Base-by-base conservation (phyloP, 2,797 vertebrate species). In the Hyperoplus lanceolatus region DNA sequence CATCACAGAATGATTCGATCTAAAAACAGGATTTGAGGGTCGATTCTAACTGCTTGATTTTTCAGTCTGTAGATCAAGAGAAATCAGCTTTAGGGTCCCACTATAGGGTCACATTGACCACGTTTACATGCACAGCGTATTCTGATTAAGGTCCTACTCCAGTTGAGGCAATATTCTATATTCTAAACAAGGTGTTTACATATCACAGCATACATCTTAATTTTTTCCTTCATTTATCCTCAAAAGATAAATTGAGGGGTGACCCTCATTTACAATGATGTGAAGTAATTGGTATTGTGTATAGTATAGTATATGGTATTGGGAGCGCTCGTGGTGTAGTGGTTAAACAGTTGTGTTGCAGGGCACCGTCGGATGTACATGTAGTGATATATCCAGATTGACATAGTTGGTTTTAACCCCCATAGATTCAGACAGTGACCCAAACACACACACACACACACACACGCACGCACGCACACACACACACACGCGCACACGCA, bases 381-480 rank as follows among this genome's bases (percentile, higher is more conserved):
- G 29, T 5, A 1, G 71, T 86, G 82, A 83, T 62, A 58, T 70
- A 81, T 82, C 70, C 45, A 77, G 77, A 85, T 56, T 62, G 84
- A 82, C 69, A 5, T 73, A 7, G 51, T 8, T 2, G 49, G 50
- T 81, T 81, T 61, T 78, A 82, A 29, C 29, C 56, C 75, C 72
- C 72, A 10, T 39, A 29, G 50, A 84, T 78, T 77, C 79, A 80
- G 43, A 67, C 1, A 4, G 64, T 50, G 81, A 82, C 70, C 74
- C 50, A 14, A 62, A 29, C 5, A 0, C n/a, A 36, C 58, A 29
- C 41, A 6, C 54, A 0, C 2, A 2, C 29, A 3, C 29, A 2
- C 29, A 3, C 29, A 2, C 29, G 29, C 29, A 2, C 29, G 29
- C 29, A 0, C 70, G 70, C 50, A 14, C 57, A 29, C 5, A 0